A percentile compares a stretch with the other conserved stretches of the same genome.
phyloP scores from a whole-genome alignment of 2,888 invertebrate genomes.

The Leistus spinibarbis region DNA sequence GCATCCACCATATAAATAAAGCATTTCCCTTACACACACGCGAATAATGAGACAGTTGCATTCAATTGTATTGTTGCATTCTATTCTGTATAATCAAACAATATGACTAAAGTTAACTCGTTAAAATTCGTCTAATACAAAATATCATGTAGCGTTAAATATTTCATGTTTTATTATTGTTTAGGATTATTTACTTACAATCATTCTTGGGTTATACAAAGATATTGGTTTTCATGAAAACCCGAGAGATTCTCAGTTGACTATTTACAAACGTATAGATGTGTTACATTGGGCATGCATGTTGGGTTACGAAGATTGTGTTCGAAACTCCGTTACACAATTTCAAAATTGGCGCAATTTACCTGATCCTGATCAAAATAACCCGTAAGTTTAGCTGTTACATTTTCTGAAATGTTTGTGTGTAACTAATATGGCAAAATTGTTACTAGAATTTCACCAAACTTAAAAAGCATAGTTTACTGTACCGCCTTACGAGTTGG shows the following conservation, averaged over 20 bases:
- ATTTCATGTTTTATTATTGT: conserved; percentile 41
- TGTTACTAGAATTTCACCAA: conserved; percentile 76
- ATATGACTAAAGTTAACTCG: too few species aligned
- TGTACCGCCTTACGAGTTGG: conserved; percentile 86
- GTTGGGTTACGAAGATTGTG: conserved; percentile 74
- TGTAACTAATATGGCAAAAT: not conserved
- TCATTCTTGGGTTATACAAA: conserved; percentile 70
- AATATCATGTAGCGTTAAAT: not conserved
- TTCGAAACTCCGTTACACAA: conserved; percentile 72
- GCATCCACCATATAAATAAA: too few species aligned
- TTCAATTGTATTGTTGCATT: not conserved
- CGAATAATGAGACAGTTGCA: too few species aligned
- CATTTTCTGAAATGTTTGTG: not conserved
- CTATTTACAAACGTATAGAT: conserved; percentile 73
- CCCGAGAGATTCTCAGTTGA: conserved; percentile 68
- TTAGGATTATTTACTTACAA: conserved; percentile 71
- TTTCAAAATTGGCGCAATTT: conserved; percentile 78
- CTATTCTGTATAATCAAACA: too few species aligned
- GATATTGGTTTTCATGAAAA: conserved; percentile 73
- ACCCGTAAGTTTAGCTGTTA: conserved; percentile 66
- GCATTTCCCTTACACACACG: too few species aligned
- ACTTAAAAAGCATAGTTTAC: conserved; percentile 82
- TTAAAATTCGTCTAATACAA: not conserved
- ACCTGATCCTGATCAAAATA: conserved; percentile 73
- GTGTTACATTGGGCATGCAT: conserved; percentile 77